Evolutionary conservation across 2,888 invertebrate genomes (phyloP), one percentile per base, ranked within the genome.

Genomic region (Pogonocherus hispidulus): DNA sequence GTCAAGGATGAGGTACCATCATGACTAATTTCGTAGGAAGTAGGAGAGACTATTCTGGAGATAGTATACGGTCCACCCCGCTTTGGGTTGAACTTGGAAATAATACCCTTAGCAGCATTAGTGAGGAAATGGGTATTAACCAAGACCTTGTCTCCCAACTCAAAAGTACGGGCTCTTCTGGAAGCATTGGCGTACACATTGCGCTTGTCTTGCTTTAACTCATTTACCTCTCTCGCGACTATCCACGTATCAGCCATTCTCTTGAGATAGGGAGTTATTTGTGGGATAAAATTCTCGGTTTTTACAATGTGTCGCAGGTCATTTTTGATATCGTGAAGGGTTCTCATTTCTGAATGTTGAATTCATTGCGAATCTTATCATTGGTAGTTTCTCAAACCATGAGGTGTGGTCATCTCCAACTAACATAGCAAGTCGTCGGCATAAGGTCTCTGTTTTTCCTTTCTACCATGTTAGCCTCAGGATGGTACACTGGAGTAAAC

Each of bases 351-450:
- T 56, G 84, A 23, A 44, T 0, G 79, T 77, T 0, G 81, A 78
- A 52, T 85, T 85, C 79, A 84, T 83, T 0, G 84, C 82, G 60
- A 85, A 85, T 0, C 84, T 69, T 0, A 85, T 81, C 1, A 74
- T 60, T 0, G 83, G 75, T 1, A 86, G 60, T 2, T 79, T 72
- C 0, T 78, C 74, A 1, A 70, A 32, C 83, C 84, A n/a, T n/a
- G 80, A 85, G 1, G 78, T 79, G 18, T 84, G 84, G 3, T 82
- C 55, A 5, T 78, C 72, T 1, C 74, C 73, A 0, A 80, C 80
- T 3, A 80, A 35, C 5, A 73, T 82, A 0, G 77, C 75, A 0
- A 84, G 64, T 68, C 78, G 78, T 0, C n/a, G 80, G 70, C 44
- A 83, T 84, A 5, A 83, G 51, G 18, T 81, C 80, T 0, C 85